A percentile compares a stretch with the other conserved stretches of the same genome.
phyloP scores from a whole-genome alignment of 2,113 vertebrate genomes.

The Tragelaphus strepsiceros region DNA sequence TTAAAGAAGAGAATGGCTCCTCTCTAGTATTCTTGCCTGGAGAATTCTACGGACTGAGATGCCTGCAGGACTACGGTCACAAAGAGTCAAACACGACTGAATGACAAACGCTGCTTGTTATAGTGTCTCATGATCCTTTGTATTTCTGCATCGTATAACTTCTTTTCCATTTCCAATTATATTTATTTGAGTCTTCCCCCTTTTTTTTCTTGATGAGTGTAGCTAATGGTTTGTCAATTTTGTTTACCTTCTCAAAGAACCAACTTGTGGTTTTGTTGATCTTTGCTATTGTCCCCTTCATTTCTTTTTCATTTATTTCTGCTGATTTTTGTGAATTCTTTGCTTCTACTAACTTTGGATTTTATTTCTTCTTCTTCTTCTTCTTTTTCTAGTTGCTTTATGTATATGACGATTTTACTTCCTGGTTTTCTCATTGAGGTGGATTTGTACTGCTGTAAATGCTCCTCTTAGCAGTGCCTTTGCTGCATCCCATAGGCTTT shows the following conservation, averaged over 20 bases:
- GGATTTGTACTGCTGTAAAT: not conserved
- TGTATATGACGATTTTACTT: not conserved
- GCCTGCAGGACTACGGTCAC: not conserved
- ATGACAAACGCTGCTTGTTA: not conserved
- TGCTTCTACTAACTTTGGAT: not conserved
- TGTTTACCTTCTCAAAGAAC: not conserved
- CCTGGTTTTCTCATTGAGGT: not conserved
- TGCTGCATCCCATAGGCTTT: not conserved
- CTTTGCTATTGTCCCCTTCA: not conserved
- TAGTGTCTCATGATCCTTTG: not conserved
- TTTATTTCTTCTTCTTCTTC: not conserved
- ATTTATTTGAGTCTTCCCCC: not conserved
- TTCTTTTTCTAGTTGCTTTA: not conserved
- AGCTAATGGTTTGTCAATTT: not conserved
- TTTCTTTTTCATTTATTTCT: not conserved
- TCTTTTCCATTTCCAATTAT: not conserved
- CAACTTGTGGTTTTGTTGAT: not conserved
- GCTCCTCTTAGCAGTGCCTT: not conserved
- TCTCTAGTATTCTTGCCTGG: not conserved
- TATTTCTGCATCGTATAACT: not conserved
- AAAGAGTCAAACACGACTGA: not conserved
- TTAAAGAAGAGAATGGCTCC: not conserved
- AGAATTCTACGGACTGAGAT: not conserved
- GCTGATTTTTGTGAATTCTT: not conserved
- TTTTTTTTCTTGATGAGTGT: not conserved